These are phyloP conservation scores for Cepphus grylle DNA, from an alignment of 2,113 vertebrate species.

Conservation along the genomic window DNA sequence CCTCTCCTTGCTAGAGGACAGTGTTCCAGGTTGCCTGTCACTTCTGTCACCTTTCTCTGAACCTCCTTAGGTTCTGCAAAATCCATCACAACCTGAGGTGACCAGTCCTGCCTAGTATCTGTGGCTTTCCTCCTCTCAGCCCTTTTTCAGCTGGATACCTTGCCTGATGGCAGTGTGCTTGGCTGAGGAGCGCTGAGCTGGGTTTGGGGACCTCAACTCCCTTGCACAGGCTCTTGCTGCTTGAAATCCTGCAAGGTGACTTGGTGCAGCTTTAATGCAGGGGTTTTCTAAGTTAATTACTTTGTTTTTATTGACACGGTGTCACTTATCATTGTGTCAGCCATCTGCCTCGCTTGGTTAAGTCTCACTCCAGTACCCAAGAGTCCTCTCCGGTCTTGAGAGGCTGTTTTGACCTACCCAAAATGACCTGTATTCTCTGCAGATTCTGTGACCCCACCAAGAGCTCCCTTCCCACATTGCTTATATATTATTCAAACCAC, in stretches of 20 bases:
- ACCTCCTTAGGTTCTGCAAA: background rate
- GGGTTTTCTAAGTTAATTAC: background rate
- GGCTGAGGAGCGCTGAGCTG: background rate
- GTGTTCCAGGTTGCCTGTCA: background rate
- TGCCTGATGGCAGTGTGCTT: background rate
- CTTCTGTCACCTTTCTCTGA: background rate
- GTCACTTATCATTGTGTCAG: background rate
- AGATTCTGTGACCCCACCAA: background rate
- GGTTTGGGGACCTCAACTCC: background rate
- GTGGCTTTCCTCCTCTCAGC: background rate
- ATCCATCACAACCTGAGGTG: background rate
- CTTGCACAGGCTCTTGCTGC: background rate
- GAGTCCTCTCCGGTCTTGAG: background rate
- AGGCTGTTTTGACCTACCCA: background rate
- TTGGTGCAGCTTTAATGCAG: background rate
- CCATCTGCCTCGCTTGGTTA: background rate
- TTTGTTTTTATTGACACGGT: background rate
- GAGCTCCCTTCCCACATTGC: background rate
- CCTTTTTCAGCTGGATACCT: background rate
- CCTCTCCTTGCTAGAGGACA: background rate
- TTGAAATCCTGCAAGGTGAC: background rate
- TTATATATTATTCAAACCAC: constrained; percentile 10
- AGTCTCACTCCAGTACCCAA: background rate
- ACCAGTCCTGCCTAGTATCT: background rate
- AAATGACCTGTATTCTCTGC: background rate